These are phyloP conservation scores for Agrilus mali DNA, from an alignment of 2,888 invertebrate species.

Conservation along the genomic window DNA sequence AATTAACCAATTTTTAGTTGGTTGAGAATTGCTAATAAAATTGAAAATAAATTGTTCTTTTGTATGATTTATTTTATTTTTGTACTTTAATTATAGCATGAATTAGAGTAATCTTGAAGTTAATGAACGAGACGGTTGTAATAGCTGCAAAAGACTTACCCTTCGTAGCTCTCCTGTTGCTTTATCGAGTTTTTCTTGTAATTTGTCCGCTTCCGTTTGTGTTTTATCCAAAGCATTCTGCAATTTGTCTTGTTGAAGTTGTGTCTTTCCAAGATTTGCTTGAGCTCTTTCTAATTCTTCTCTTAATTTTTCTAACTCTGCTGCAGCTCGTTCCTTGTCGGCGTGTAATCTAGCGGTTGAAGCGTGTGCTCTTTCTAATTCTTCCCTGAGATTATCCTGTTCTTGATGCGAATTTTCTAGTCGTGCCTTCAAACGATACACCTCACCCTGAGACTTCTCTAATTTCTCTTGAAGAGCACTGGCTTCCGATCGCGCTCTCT, in stretches of 20 bases:
- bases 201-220: conserved; percentile 79
- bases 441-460: conserved; percentile 90
- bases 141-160: conserved; percentile 37
- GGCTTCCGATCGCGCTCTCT: conserved; percentile 72
- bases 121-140: not conserved
- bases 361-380: conserved; percentile 77
- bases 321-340: conserved; percentile 76
- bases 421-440: conserved; percentile 85
- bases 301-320: conserved; percentile 72
- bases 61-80: not conserved
- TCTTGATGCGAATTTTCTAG: conserved; percentile 91
- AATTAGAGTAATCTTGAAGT: not conserved
- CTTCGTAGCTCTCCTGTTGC: conserved; percentile 68
- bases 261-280: conserved; percentile 81
- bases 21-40: too few species aligned
- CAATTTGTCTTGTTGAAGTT: conserved; percentile 82
- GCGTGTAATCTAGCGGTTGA: conserved; percentile 74
- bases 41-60: too few species aligned
- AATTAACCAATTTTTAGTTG: too few species aligned
- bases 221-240: conserved; percentile 81
- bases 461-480: conserved; percentile 81
- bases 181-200: conserved; percentile 81
- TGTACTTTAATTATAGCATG: not conserved
- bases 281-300: conserved; percentile 84
- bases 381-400: conserved; percentile 84